These are phyloP conservation scores for Yponomeuta sedellus DNA, from an alignment of 2,888 invertebrate species.

Conservation along the genomic window DNA sequence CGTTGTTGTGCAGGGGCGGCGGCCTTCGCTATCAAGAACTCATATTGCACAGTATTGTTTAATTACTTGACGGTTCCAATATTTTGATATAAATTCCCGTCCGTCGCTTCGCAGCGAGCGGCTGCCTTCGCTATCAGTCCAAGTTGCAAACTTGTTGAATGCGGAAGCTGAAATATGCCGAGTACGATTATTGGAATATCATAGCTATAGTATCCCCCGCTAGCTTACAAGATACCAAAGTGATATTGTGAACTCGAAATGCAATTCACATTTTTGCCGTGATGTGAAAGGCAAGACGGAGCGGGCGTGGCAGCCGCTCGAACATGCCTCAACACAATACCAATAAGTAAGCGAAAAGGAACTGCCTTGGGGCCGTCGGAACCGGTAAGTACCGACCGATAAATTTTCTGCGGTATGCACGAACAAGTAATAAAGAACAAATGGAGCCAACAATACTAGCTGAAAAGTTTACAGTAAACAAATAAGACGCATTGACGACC, in stretches of 20 bases:
- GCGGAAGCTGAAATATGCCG: background rate
- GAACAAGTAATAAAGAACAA: no score
- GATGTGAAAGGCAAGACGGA: background rate
- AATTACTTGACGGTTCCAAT: no score
- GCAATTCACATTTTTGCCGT: background rate
- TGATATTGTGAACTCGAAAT: background rate
- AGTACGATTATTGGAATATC: background rate
- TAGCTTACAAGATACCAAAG: background rate
- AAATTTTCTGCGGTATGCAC: no score
- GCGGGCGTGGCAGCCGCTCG: background rate
- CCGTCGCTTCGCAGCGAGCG: background rate
- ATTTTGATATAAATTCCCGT: no score
- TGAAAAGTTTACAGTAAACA: no score
- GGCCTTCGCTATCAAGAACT: background rate
- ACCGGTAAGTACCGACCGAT: background rate
- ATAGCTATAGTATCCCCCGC: background rate
- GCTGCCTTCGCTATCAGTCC: background rate
- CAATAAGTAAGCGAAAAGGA: background rate
- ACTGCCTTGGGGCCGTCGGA: background rate
- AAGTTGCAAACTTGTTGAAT: background rate
- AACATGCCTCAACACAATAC: background rate
- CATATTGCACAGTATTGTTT: no score
- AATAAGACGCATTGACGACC: no score
- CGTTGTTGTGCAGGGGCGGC: background rate
- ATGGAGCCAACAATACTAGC: no score